Evolutionary conservation across 2,113 vertebrate genomes (phyloP), one percentile per base, ranked within the genome.

Genomic region (Nothobranchius furzeri): DNA sequence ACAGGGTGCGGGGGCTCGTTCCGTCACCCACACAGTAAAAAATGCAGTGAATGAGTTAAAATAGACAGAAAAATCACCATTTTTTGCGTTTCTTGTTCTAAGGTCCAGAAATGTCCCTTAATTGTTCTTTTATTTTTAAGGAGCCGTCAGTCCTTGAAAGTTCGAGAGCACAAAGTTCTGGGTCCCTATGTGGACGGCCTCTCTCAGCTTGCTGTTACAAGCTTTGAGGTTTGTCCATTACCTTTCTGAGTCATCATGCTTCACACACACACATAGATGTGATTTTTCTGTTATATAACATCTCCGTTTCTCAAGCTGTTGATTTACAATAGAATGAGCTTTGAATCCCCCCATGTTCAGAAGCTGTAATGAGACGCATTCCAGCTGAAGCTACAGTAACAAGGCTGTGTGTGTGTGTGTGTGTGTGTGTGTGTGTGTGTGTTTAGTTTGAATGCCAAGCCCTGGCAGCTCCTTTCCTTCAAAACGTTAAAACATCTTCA

Each of bases 141-240:
- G 91, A 95, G 92, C 80, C 94, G 98, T 24, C 96, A 98, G 80
- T 97, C 96, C 20, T 93, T 99, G 70, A 98, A 98, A 85, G 98
- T 99, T 63, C 93, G 98, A 61, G 98, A 99, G 69, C 97, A 99
- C 90, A 99, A 99, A 88, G 96, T 99, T 45, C 85, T 99, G 88
- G 98, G 98, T 59, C 98, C 98, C 0, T 99, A 99, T 17, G 98
- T 99, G 20, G 98, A 99, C 65, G 98, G 96, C 55, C 91, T 99
- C 62, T 99, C 98, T 71, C 98, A 99, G 72, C 93, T 99, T 84
- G 98, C 98, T 75, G 98, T 99, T 68, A 97, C 94, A 50, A 94
- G 69, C 90, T 99, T 98, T 74, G 96, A 98, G 95, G 97, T 98
- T 91, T 85, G 88, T 83, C 30, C 84, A 40, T 75, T 20, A 36